Evolutionary conservation across 1,140 invertebrate genomes (phyloP).

Genomic region (Microplitis mediator): DNA sequence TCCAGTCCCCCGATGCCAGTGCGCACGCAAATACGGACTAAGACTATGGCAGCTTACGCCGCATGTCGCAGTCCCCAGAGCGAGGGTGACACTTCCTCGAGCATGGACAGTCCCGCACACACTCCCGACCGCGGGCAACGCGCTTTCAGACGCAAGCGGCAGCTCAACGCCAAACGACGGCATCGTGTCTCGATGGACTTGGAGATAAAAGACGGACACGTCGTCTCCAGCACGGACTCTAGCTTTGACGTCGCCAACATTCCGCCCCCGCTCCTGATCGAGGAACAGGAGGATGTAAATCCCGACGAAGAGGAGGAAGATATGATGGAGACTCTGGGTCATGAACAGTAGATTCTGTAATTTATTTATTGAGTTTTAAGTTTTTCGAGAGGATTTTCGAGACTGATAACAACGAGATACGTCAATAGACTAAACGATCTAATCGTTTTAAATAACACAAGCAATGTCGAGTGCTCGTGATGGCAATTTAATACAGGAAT

Average conservation of each 20-base stretch:
- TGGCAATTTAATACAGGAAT: slow-evolving; percentile 28
- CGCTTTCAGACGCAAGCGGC: slow-evolving; percentile 54
- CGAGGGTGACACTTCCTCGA: slow-evolving; percentile 60
- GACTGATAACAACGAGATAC: slow-evolving; percentile 28
- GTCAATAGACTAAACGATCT: not conserved
- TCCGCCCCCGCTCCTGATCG: slow-evolving; percentile 70
- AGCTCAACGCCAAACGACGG: slow-evolving; percentile 51
- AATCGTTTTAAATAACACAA: not conserved
- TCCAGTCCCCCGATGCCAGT: slow-evolving; percentile 60
- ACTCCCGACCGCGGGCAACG: slow-evolving; percentile 55
- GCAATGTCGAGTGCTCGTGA: slow-evolving; percentile 10
- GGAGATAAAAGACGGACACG: slow-evolving; percentile 58
- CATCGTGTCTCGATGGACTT: slow-evolving; percentile 57
- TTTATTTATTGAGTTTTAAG: slow-evolving; percentile 8
- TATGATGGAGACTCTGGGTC: slow-evolving; percentile 32
- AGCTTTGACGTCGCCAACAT: slow-evolving; percentile 73
- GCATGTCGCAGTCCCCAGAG: slow-evolving; percentile 56
- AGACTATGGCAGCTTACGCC: slow-evolving; percentile 53
- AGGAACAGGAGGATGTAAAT: slow-evolving; percentile 42
- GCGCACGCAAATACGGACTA: slow-evolving; percentile 57
- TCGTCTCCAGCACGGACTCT: slow-evolving; percentile 66
- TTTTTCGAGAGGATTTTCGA: slow-evolving; percentile 24
- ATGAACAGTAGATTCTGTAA: slow-evolving; percentile 35
- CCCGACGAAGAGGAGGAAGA: slow-evolving; percentile 65
- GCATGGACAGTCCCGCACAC: slow-evolving; percentile 59